Evolutionary conservation across 2,797 vertebrate genomes (phyloP).

Genomic region (Melanotaenia trifasciata): DNA sequence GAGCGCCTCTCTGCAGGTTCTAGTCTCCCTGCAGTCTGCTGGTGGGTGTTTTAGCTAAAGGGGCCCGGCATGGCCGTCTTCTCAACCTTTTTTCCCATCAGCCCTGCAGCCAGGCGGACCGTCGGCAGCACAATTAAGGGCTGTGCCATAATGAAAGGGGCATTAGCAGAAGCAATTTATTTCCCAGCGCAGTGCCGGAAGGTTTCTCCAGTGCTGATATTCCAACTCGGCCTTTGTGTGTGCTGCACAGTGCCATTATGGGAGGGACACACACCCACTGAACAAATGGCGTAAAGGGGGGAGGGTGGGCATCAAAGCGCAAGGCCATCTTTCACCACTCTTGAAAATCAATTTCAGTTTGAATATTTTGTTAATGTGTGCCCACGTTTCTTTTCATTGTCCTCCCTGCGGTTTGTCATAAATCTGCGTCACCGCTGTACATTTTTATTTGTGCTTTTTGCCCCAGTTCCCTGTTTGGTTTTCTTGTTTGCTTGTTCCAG

Average conservation of each 20-base stretch:
- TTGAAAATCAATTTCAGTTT: conserved; percentile 46
- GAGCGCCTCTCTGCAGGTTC: conserved; percentile 12
- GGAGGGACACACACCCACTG: conserved; percentile 45
- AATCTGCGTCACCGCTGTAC: not conserved
- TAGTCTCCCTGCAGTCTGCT: conserved; percentile 19
- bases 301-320: conserved; percentile 7
- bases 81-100: conserved; percentile 58
- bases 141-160: conserved; percentile 79
- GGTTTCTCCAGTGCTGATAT: conserved; percentile 68
- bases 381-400: not conserved
- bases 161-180: conserved; percentile 82
- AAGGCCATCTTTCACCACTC: conserved; percentile 31
- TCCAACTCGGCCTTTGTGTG: conserved; percentile 72
- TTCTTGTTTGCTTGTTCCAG: conserved; percentile 48
- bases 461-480: conserved; percentile 17
- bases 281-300: conserved; percentile 38
- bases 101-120: conserved; percentile 69
- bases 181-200: conserved; percentile 74
- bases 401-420: conserved; percentile 6
- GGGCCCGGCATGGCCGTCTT: conserved; percentile 35
- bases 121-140: conserved; percentile 78
- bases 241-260: conserved; percentile 57
- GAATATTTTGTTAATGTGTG: conserved; percentile 10
- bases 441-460: conserved; percentile 10
- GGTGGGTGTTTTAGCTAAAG: conserved; percentile 24